Base-by-base conservation (phyloP, 2,113 vertebrate species). In the Sigmodon hispidus region DNA sequence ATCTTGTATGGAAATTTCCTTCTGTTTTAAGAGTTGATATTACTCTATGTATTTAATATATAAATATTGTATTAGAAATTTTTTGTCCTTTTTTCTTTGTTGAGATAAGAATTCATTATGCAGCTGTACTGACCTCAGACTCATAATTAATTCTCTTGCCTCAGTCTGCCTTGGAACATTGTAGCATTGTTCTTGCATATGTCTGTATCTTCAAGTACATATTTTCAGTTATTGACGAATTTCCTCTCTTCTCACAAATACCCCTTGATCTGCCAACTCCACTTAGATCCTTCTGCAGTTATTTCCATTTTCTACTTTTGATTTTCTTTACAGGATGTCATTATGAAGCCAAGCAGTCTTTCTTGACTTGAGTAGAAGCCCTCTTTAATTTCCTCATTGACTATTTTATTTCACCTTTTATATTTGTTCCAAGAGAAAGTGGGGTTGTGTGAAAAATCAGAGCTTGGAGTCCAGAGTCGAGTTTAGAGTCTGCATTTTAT, bases 361-460 rank as follows among this genome's bases (percentile, higher is more conserved):
- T 77, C 55, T 89, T 59, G n/a, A 36, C 48, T 84, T 85, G 65
- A 24, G 73, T 57, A 67, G 43, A 90, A 63, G 43, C 5, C 29
- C 45, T 63, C 40, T 57, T 91, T 48, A 50, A 81, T 63, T 76
- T 95, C 34, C 79, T 63, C 0, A 7, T 76, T 63, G 50, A 1
- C 50, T 80, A 24, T 72, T 89, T 96, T 89, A 80, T 40, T 93
- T 96, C 36, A 40, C 12, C 43, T 86, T 72, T 50, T 93, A 91
- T n/a, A 76, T 89, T 85, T 81, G 72, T 92, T 91, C 89, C n/a
- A 76, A 48, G 72, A 81, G 40, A 16, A 96, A 92, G 52, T 81
- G 40, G 52, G 34, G 52, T 77, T n/a, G 7, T 40, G n/a, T 61
- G 43, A 86, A 61, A 31, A 89, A 65, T n/a, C 26, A 29, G 48